Base-by-base conservation (phyloP, 2,888 invertebrate species). In the Caenorhabditis sp. region DNA sequence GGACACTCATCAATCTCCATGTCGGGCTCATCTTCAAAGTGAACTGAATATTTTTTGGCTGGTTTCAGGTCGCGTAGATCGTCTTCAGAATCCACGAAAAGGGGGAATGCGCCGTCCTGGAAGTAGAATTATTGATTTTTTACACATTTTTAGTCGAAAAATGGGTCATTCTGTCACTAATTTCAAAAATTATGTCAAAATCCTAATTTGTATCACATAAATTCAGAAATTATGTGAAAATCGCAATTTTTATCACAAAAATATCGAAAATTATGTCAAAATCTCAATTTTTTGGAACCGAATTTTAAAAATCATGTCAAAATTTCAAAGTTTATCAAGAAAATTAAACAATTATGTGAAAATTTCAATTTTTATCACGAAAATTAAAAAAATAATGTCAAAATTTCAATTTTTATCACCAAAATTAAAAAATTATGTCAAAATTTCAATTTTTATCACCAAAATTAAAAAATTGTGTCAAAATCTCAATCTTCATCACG, bases 81-180 rank as follows among this genome's bases (percentile, higher is more conserved):
- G 59, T 83, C 83, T 63, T 85, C 84, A 21, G 81, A 82, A 68
- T 86, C 86, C 21, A 83, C 83, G 66, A 75, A 86, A 17, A 82
- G 67, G 20, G 86, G 86, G 68, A 86, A 85, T 43, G 80, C 67
- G n/a, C 84, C 81, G 23, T 82, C 84, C 75, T 84, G 54, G 53
- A 72, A 67, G 10, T n/a, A n/a, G n/a, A n/a, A n/a, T n/a, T 31
- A 17, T 53, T 23, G 8, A n/a, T 58, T 36, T 38, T 61, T 52
- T 12, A 25, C 26, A 3, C 2, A 14, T 26, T 59, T 59, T 31
- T 31, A 31, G 38, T 31, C 21, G n/a, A 31, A 31, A 31, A 31
- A 31, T 31, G n/a, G n/a, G n/a, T n/a, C n/a, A n/a, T n/a, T n/a
- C n/a, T n/a, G n/a, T n/a, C n/a, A n/a, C n/a, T n/a, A n/a, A n/a